Evolutionary conservation across 2,113 vertebrate genomes (phyloP).

Genomic region (Mesocricetus auratus): DNA sequence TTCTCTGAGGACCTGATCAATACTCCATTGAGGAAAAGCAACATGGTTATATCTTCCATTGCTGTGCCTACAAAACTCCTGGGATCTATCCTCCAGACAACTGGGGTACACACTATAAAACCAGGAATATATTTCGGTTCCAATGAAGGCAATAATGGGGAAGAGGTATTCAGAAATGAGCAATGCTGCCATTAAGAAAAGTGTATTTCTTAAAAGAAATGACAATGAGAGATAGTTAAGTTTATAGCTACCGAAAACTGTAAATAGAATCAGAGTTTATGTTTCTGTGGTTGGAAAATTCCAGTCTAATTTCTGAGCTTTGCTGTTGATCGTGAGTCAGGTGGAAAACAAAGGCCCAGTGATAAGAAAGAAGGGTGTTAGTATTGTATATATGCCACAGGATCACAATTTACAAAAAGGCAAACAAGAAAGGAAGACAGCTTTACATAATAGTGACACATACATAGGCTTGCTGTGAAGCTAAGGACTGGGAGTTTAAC

Average conservation of each 20-base stretch:
- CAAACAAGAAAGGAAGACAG: neutral
- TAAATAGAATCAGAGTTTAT: neutral
- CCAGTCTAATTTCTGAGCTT: neutral
- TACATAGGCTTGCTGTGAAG: neutral
- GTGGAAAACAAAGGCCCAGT: neutral
- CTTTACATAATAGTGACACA: neutral
- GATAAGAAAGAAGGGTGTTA: neutral
- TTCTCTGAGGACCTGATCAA: neutral
- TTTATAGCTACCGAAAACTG: neutral
- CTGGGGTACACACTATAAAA: neutral
- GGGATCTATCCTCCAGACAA: neutral
- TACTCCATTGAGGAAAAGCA: neutral
- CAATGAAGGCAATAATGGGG: conserved; percentile 23
- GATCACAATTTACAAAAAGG: neutral
- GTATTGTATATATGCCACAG: neutral
- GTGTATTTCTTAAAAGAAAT: conserved; percentile 32
- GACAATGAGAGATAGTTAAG: neutral
- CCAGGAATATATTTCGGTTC: neutral
- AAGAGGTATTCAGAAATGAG: neutral
- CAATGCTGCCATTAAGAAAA: neutral
- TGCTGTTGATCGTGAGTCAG: neutral
- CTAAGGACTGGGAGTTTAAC: neutral
- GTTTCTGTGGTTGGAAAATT: neutral
- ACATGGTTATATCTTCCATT: neutral
- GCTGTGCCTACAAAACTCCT: neutral